phyloP scores from a whole-genome alignment of 1,140 invertebrate genomes.

The Atta texana region DNA sequence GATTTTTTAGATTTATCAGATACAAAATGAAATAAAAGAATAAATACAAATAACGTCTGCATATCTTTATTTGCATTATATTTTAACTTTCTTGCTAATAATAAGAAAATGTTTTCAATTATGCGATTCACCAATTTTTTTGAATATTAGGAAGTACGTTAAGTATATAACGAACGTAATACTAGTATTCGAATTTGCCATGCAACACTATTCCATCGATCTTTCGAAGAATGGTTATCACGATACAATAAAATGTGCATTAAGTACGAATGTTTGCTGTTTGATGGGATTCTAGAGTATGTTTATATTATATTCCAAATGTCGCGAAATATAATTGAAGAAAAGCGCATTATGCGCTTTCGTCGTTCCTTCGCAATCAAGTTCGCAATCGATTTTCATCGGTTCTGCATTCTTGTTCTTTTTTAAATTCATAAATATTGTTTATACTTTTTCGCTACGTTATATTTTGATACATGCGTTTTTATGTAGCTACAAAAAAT shows the following conservation, averaged over 20 bases:
- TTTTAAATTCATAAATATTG: not conserved
- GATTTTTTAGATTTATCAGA: not conserved
- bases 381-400: conserved; percentile 19
- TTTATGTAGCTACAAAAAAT: not conserved
- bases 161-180: conserved; percentile 15
- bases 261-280: conserved; percentile 37
- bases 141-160: not conserved
- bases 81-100: not conserved
- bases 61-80: not conserved
- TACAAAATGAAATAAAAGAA: not conserved
- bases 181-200: conserved; percentile 34
- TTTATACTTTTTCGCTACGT: too few relatives aligned
- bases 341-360: conserved; percentile 11
- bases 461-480: not conserved
- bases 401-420: not conserved
- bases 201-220: conserved; percentile 35
- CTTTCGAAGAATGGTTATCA: conserved; percentile 38
- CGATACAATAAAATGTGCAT: conserved; percentile 40
- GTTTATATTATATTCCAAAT: conserved; percentile 49
- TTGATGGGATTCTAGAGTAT: conserved; percentile 53
- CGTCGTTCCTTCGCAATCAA: not conserved
- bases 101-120: not conserved
- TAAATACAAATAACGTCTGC: not conserved
- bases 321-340: conserved; percentile 49
- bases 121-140: not conserved